Evolutionary conservation across 2,113 vertebrate species (phyloP).

Genomic region (Poeciliopsis turrubarensis): DNA sequence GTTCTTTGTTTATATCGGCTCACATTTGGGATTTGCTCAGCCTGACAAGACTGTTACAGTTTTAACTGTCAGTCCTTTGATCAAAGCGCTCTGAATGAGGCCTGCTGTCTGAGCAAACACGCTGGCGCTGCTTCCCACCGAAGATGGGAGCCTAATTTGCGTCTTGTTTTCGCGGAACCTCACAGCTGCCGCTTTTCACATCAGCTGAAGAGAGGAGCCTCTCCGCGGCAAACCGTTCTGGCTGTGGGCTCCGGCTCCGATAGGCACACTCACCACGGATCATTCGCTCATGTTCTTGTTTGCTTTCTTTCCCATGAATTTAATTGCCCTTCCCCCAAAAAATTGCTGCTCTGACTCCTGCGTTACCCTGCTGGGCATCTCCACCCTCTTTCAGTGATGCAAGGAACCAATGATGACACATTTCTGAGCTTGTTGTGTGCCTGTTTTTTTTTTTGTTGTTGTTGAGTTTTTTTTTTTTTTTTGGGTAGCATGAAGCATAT

Average conservation of each 20-base stretch:
- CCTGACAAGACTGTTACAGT: conserved; percentile 49
- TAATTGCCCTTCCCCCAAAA: conserved; percentile 40
- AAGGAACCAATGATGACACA: conserved; percentile 45
- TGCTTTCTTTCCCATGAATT: conserved; percentile 41
- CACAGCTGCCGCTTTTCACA: conserved; percentile 36
- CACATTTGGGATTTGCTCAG: conserved; percentile 57
- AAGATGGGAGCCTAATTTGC: conserved; percentile 51
- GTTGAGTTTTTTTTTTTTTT: background rate
- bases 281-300: conserved; percentile 34
- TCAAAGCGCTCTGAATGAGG: conserved; percentile 63
- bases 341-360: conserved; percentile 55
- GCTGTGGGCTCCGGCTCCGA: conserved; percentile 17
- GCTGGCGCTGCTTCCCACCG: conserved; percentile 22
- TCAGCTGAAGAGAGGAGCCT: conserved; percentile 28
- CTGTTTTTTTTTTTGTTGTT: conserved; percentile 13
- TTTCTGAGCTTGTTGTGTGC: conserved; percentile 21
- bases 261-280: conserved; percentile 25
- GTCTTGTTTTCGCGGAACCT: conserved; percentile 47
- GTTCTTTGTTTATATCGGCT: conserved; percentile 65
- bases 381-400: conserved; percentile 27
- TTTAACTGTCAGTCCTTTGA: conserved; percentile 66
- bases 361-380: conserved; percentile 12
- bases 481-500: conserved; percentile 30
- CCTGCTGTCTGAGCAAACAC: conserved; percentile 54
- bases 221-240: background rate